These are phyloP conservation scores for Imbricaverruca yamaguchii DNA, from an alignment of 2,888 invertebrate species.

Conservation along the genomic window DNA sequence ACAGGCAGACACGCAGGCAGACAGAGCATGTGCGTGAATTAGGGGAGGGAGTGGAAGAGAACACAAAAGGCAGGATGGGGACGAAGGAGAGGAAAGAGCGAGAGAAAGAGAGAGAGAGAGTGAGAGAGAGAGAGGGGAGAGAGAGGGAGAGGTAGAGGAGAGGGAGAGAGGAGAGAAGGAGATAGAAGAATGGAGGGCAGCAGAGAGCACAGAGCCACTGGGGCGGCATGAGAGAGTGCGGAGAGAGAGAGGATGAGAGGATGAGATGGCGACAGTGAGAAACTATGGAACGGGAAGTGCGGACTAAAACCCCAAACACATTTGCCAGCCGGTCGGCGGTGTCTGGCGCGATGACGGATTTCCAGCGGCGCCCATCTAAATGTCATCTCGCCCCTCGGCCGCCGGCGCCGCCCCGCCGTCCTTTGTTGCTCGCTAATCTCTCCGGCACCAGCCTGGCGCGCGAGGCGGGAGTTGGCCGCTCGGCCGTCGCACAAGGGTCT, in stretches of 20 bases:
- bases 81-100: background rate
- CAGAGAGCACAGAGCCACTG: no score
- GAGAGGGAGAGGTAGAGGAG: background rate
- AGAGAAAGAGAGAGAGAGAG: background rate
- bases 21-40: no score
- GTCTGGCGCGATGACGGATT: background rate
- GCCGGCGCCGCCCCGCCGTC: background rate
- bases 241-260: no score
- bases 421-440: background rate
- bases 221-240: no score
- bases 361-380: background rate
- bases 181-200: no score
- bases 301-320: no score
- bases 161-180: background rate
- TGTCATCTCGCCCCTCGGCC: background rate
- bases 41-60: background rate
- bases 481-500: background rate
- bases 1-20: no score
- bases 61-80: background rate
- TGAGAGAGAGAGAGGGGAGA: conserved; percentile 18
- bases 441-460: background rate
- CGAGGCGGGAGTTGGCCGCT: no score
- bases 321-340: background rate
- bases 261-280: no score
- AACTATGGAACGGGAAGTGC: no score